Conservation (phyloP, 2,888 invertebrate genomes). For the Dugesia japonica region DNA sequence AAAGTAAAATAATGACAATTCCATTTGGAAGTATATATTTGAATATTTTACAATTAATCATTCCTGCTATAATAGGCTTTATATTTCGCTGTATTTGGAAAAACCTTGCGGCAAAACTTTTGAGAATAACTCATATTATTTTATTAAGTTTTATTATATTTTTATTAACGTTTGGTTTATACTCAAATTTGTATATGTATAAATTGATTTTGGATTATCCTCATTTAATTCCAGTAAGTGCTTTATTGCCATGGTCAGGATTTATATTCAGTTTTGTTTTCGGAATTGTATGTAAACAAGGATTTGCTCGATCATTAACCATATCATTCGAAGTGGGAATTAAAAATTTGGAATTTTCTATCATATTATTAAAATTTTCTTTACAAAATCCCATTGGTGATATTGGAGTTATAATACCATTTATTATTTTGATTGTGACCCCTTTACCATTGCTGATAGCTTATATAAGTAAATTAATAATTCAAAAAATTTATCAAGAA, state of each 20-base stretch:
- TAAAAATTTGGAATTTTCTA: constrained; percentile 42
- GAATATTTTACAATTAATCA: constrained; percentile 41
- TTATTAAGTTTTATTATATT: constrained; percentile 43
- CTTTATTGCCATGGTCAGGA: constrained; percentile 46
- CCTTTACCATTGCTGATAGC: constrained; percentile 12
- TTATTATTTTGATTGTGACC: constrained; percentile 23
- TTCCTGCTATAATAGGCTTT: constrained; percentile 46
- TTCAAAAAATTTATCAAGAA: not conserved
- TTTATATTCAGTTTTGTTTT: constrained; percentile 45
- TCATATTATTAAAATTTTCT: constrained; percentile 39
- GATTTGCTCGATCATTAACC: not conserved
- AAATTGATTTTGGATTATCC: constrained; percentile 39
- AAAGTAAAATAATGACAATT: constrained; percentile 38
- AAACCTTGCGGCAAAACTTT: constrained; percentile 38
- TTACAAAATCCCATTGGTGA: constrained; percentile 25
- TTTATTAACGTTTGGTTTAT: constrained; percentile 40
- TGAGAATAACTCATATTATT: constrained; percentile 39
- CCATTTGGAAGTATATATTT: constrained; percentile 42
- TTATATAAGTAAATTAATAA: not conserved
- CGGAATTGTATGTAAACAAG: constrained; percentile 22
- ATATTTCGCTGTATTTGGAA: constrained; percentile 39
- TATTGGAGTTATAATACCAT: constrained; percentile 21
- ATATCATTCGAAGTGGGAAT: constrained; percentile 48
- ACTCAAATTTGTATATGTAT: constrained; percentile 45
- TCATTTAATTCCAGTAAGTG: constrained; percentile 14